Percentiles rank a stretch among this genome's conserved stretches.
These are phyloP conservation scores for Drosophila acutilabella DNA, from an alignment of 2,888 invertebrate species.

Conservation along the genomic window DNA sequence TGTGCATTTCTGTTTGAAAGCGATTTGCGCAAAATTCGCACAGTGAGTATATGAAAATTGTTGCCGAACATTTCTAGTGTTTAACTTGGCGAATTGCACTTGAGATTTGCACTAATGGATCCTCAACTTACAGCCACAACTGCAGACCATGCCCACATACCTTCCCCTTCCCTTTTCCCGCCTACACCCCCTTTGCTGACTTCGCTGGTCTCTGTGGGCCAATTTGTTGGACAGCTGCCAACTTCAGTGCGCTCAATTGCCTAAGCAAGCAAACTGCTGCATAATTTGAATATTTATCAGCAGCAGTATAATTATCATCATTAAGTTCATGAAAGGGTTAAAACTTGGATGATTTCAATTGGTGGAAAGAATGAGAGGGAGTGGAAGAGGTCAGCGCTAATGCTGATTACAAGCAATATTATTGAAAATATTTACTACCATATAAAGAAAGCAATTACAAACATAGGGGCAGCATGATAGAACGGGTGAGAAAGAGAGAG, in stretches of 20 bases:
- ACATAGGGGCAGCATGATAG: background rate
- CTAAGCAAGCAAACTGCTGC: conserved; percentile 28
- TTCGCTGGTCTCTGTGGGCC: background rate
- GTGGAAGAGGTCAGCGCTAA: background rate
- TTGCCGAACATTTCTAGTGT: conserved; percentile 30
- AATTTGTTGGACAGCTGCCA: conserved; percentile 37
- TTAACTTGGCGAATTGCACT: conserved; percentile 48
- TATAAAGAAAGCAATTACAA: conserved; percentile 9
- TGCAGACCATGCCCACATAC: background rate
- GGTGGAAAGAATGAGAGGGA: background rate
- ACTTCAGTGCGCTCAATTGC: conserved; percentile 60
- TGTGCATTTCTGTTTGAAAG: conserved; percentile 4
- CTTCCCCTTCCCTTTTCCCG: background rate
- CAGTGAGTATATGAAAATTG: conserved; percentile 22
- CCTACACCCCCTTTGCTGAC: background rate
- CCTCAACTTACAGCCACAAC: conserved; percentile 2
- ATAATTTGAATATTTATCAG: conserved; percentile 54
- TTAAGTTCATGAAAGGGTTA: conserved; percentile 20
- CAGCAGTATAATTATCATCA: conserved; percentile 58
- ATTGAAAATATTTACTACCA: background rate
- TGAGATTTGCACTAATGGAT: conserved; percentile 52
- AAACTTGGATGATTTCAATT: conserved; percentile 3
- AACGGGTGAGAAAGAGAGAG: background rate
- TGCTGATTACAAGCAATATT: background rate
- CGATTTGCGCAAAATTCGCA: conserved; percentile 18